Percentiles rank a stretch among this genome's conserved stretches.
Conservation (phyloP, 2,888 invertebrate species). For the Blera fallax region DNA sequence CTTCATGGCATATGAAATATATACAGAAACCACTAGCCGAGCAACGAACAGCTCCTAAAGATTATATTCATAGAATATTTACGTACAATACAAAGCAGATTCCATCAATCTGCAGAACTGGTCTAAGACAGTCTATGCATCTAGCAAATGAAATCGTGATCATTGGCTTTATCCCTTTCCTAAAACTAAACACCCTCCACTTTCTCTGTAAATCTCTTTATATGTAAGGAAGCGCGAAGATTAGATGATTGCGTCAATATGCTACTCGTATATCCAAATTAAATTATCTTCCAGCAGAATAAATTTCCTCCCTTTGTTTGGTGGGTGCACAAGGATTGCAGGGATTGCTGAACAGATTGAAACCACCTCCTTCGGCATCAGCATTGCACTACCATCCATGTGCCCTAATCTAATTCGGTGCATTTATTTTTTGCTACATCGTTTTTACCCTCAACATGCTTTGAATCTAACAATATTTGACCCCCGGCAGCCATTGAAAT, state of each 20-base stretch:
- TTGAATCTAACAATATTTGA: slow-evolving; percentile 60
- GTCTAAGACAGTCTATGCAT: slow-evolving; percentile 34
- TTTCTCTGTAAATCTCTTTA: slow-evolving; percentile 67
- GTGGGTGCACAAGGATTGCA: slow-evolving; percentile 65
- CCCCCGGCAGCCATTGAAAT: slow-evolving; percentile 75
- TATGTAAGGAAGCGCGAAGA: slow-evolving; percentile 80
- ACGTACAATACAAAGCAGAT: slow-evolving; percentile 20
- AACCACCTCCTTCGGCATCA: slow-evolving; percentile 61
- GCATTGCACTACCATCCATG: slow-evolving; percentile 50
- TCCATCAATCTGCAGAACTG: slow-evolving; percentile 51
- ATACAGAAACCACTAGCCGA: slow-evolving; percentile 31
- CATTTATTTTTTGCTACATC: slow-evolving; percentile 54
- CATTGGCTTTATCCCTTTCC: slow-evolving; percentile 64
- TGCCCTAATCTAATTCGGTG: slow-evolving; percentile 66
- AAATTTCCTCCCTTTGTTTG: slow-evolving; percentile 78
- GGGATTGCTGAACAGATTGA: slow-evolving; percentile 67
- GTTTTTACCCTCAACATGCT: slow-evolving; percentile 53
- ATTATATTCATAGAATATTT: slow-evolving; percentile 4
- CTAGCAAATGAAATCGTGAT: slow-evolving; percentile 53
- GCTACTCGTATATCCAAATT: slow-evolving; percentile 80
- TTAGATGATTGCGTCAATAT: slow-evolving; percentile 82
- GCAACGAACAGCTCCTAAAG: slow-evolving; percentile 10
- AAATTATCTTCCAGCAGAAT: slow-evolving; percentile 81
- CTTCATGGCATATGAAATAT: slow-evolving; percentile 29
- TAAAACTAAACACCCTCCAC: slow-evolving; percentile 63